Base-by-base conservation (phyloP, 2,888 invertebrate genomes). In the Eupithecia pulchellata region DNA sequence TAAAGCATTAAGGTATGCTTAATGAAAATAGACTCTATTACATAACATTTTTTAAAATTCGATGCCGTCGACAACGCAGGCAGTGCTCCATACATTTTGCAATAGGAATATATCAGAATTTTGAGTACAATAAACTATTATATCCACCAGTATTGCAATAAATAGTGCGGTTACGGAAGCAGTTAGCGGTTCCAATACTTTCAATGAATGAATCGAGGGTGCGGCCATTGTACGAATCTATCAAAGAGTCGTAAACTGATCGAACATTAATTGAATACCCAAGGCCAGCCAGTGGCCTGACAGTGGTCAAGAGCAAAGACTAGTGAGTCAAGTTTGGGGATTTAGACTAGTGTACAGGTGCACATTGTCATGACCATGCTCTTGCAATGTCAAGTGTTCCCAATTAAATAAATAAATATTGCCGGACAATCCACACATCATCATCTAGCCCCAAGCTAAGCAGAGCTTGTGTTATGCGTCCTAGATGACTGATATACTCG, bases 161-260 rank as follows among this genome's bases (percentile, higher is more conserved):
- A 30, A 4, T n/a, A 60, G 32, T 79, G 85, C 73, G 85, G 84
- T 84, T 74, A 80, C 87, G 90, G 90, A 91, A 89, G 84, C 86
- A 80, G 82, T 88, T 88, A 87, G 86, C 77, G 85, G 86, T 86
- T 85, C 80, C 78, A 84, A 84, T 84, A 42, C 68, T 66, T 69
- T 73, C 71, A 75, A 69, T 71, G 72, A 64, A 72, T 71, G 69
- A 69, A 57, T 34, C n/a, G 79, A 86, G 92, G 92, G 91, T 83
- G 90, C 81, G 82, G 66, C 71, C 79, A 89, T 91, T 90, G 90
- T 88, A 29, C 34, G 58, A 73, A 74, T 78, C 84, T 86, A 91
- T 92, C 85, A 88, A 88, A 88, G 83, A 84, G 76, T 87, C 86
- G 88, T 92, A 89, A 92, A 88, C 80, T 86, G 82, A 85, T 90